Evolutionary conservation across 2,113 vertebrate species (phyloP).

Genomic region (Nothoprocta pentlandii): DNA sequence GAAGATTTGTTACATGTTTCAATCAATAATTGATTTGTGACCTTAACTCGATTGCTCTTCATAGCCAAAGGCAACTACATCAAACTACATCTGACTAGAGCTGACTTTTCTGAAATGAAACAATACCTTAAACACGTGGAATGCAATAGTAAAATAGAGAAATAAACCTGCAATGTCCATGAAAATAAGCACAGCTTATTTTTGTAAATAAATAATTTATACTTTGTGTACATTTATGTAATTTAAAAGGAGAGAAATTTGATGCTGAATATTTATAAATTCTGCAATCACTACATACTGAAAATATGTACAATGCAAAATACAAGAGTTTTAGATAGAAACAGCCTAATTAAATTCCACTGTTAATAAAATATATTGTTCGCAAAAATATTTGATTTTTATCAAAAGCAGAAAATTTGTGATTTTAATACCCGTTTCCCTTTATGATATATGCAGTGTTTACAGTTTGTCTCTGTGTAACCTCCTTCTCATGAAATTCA

Average conservation of each 20-base stretch:
- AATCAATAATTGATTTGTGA: not conserved
- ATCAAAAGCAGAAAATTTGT: not conserved
- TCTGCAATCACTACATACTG: not conserved
- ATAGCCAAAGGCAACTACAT: not conserved
- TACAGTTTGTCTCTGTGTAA: not conserved
- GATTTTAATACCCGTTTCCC: not conserved
- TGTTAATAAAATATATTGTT: too few species aligned
- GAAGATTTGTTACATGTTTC: not conserved
- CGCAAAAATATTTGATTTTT: not conserved
- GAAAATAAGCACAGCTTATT: not conserved
- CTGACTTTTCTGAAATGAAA: not conserved
- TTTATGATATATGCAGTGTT: not conserved
- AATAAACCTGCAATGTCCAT: not conserved
- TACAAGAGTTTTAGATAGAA: not conserved
- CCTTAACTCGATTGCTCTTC: not conserved
- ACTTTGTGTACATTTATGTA: too few species aligned
- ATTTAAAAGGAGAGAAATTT: not conserved
- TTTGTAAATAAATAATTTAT: not conserved
- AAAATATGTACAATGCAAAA: not conserved
- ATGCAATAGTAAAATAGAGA: not conserved
- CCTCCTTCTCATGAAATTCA: not conserved
- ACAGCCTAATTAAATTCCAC: not conserved
- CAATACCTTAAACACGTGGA: not conserved
- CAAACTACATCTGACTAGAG: not conserved
- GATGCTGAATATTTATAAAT: not conserved